Base-by-base conservation (phyloP, 1,140 invertebrate species). In the Lamellibrachia luymesi region DNA sequence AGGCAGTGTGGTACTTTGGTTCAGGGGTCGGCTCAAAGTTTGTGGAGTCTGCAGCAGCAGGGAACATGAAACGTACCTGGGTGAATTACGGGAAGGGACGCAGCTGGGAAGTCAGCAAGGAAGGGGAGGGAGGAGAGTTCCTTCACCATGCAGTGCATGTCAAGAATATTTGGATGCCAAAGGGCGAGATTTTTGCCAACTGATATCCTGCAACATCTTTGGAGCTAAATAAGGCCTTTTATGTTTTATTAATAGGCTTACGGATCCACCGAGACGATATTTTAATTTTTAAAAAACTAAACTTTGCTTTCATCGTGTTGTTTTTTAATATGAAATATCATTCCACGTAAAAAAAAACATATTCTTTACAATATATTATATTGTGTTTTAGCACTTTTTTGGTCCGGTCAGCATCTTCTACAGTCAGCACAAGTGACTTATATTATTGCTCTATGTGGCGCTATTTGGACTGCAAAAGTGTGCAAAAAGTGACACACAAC, bases 151-250 rank as follows among this genome's bases (percentile, higher is more conserved):
- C 96, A 2, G 95, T 96, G 13, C 96, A 96, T 92, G 94, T 94
- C 64, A 97, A 97, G 94, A 96, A 96, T 92, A 95, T 97, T 91
- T 97, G 97, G 97, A 95, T 97, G 5, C 96, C 97, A 90, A 97
- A 97, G 96, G 97, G 97, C 92, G 96, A 96, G 90, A 96, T 97
- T 51, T 97, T 96, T 96, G 97, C 97, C n/a, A 97, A 97, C 94
- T 97, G 94, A 94, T 94, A 38, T 38, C 38, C 38, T 38, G 38
- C 38, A 93, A 38, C 10, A 38, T 38, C 5, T 8, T 91, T 50
- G 4, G 10, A 91, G 27, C 89, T 27, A 91, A 91, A 91, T n/a
- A 91, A 2, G 17, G 49, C 51, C 25, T 91, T 25, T 91, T 91
- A 90, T 90, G 17, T 90, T 1, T 90, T 90, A 27, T 22, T 90